Conservation (phyloP, 1,140 invertebrate species). For the Aphidius gifuensis region DNA sequence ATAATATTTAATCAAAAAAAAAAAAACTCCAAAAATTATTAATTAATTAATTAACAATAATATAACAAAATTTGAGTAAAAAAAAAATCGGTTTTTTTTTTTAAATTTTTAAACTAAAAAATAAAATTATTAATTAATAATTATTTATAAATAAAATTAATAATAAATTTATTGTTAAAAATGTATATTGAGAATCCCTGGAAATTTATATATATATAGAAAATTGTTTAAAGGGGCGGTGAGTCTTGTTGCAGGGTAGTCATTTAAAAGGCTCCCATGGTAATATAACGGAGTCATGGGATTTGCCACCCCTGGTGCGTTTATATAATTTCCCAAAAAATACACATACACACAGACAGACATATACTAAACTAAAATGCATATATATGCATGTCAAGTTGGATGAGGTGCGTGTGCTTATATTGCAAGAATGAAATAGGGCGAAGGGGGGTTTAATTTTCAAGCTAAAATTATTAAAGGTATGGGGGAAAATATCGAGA, state of each 20-base stretch:
- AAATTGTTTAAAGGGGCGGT: conserved; percentile 40
- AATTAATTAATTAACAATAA: neutral
- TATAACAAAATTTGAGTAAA: too few relatives aligned
- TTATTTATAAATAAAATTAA: conserved; percentile 15
- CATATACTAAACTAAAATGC: too few relatives aligned
- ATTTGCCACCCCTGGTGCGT: conserved; percentile 18
- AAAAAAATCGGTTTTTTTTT: too few relatives aligned
- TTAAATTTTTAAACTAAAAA: neutral
- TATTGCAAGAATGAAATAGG: too few relatives aligned
- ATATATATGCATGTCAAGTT: neutral
- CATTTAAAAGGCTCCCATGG: conserved; percentile 38
- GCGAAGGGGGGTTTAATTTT: too few relatives aligned
- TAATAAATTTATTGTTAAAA: neutral
- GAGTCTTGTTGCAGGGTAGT: conserved; percentile 29
- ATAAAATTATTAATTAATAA: neutral
- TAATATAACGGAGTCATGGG: neutral
- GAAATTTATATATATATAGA: neutral
- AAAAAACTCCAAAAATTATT: too few relatives aligned
- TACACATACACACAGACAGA: too few relatives aligned
- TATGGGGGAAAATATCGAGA: neutral
- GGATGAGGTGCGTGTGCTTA: too few relatives aligned
- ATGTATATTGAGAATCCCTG: conserved; percentile 23
- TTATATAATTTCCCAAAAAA: too few relatives aligned
- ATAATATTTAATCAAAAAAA: too few relatives aligned
- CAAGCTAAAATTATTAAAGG: too few relatives aligned